phyloP scores from a whole-genome alignment of 2,113 vertebrate species.

The Hypomesus transpacificus region DNA sequence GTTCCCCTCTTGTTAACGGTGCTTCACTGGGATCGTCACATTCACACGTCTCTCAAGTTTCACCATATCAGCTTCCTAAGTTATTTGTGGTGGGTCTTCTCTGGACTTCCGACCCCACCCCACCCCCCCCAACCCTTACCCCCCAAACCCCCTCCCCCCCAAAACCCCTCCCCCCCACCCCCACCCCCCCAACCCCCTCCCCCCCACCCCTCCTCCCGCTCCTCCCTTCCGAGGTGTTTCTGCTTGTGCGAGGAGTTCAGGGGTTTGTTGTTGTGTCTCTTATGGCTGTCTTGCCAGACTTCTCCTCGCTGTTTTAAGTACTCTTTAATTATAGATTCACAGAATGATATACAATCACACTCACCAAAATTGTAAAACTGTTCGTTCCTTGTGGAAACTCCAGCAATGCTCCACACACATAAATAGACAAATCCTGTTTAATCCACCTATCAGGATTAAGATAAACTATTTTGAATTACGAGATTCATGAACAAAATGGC shows the following conservation, averaged over 20 bases:
- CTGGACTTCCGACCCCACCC: neutral
- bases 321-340: neutral
- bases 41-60: slow-evolving; percentile 17
- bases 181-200: too few relatives aligned
- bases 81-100: neutral
- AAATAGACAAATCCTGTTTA: neutral
- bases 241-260: slow-evolving; percentile 12
- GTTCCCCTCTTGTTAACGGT: neutral
- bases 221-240: slow-evolving; percentile 12
- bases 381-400: neutral
- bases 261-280: neutral
- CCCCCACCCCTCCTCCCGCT: neutral
- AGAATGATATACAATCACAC: neutral
- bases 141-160: too few relatives aligned
- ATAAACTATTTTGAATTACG: neutral
- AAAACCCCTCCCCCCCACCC: too few relatives aligned
- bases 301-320: neutral
- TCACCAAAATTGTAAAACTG: neutral
- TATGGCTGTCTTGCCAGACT: neutral
- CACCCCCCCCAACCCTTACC: too few relatives aligned
- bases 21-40: slow-evolving; percentile 2
- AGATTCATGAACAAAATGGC: neutral
- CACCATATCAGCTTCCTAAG: neutral
- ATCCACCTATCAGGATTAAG: neutral
- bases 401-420: neutral